Percentiles rank a stretch among this genome's conserved stretches.
Conservation (phyloP, 2,797 vertebrate genomes). For the Spheniscus humboldti region DNA sequence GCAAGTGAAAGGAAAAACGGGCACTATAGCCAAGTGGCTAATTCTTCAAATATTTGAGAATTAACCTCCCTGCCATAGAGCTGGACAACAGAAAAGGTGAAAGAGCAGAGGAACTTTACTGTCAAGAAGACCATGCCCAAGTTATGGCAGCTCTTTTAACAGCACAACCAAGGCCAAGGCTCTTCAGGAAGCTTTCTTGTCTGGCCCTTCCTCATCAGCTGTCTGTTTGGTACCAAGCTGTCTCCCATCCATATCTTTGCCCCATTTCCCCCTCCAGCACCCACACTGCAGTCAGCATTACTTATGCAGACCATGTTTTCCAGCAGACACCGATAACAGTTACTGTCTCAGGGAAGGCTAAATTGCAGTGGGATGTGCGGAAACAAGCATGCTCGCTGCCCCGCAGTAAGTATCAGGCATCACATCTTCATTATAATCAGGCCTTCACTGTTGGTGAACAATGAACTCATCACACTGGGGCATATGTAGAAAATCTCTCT, state of each 20-base stretch:
- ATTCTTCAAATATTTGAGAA: not conserved
- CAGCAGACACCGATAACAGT: not conserved
- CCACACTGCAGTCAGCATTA: not conserved
- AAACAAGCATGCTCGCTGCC: not conserved
- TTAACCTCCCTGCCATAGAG: not conserved
- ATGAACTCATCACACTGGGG: not conserved
- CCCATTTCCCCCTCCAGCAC: not conserved
- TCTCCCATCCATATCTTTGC: not conserved
- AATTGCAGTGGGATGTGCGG: not conserved
- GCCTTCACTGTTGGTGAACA: not conserved
- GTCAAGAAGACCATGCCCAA: not conserved
- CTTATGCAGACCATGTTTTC: not conserved
- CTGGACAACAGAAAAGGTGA: not conserved
- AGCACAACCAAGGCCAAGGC: not conserved
- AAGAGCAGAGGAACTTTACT: not conserved
- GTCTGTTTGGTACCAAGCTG: not conserved
- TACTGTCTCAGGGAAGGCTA: not conserved
- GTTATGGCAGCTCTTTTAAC: not conserved
- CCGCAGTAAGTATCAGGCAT: not conserved
- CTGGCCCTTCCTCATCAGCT: not conserved
- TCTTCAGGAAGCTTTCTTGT: not conserved
- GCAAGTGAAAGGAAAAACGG: not conserved
- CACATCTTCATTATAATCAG: not conserved
- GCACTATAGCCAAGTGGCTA: rapidly evolving
- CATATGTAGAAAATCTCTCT: not conserved